These are phyloP conservation scores for Saguinus midas DNA, from an alignment of 2,113 vertebrate species.

Conservation along the genomic window DNA sequence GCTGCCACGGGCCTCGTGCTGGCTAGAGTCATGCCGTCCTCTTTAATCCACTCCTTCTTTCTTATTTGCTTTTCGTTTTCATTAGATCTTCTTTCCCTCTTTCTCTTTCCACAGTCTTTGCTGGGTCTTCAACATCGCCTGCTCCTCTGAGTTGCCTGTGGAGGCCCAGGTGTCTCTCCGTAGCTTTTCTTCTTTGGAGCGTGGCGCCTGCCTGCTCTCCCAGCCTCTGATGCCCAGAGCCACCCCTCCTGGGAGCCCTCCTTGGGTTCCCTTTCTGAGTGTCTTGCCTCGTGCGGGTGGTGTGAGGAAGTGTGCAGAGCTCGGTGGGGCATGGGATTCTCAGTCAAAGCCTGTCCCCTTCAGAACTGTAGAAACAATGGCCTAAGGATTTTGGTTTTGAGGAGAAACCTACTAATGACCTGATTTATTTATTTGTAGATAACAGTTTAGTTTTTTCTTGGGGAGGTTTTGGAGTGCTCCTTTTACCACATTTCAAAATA, in stretches of 20 bases:
- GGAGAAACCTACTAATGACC: not conserved
- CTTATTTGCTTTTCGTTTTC: not conserved
- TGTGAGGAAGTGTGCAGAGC: not conserved
- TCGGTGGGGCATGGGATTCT: not conserved
- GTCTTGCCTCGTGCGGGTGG: no score
- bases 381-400: not conserved
- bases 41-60: no score
- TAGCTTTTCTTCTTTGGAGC: not conserved
- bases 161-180: fast-evolving
- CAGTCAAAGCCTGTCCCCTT: fast-evolving
- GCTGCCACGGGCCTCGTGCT: fast-evolving
- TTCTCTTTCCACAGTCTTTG: not conserved
- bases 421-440: not conserved
- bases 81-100: not conserved
- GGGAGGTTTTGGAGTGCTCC: not conserved
- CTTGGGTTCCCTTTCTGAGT: no score
- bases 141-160: not conserved
- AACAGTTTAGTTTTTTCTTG: not conserved
- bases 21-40: fast-evolving
- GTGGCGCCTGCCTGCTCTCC: no score
- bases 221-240: not conserved
- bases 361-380: not conserved
- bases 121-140: fast-evolving
- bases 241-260: not conserved
- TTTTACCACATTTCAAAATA: not conserved